phyloP scores from a whole-genome alignment of 2,888 invertebrate genomes.

The Euzophera pinguis region DNA sequence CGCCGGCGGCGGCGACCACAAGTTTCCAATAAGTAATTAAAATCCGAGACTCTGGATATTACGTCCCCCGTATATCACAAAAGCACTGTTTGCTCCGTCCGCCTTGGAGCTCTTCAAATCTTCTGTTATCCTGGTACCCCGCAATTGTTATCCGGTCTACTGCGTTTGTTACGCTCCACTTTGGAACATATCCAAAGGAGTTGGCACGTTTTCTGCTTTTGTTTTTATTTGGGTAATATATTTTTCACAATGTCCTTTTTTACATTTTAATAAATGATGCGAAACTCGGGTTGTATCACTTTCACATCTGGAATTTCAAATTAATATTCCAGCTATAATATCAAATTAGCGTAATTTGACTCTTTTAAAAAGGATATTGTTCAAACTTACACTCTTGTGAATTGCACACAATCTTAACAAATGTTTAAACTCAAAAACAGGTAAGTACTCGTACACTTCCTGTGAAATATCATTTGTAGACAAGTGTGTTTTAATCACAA shows the following conservation, averaged over 20 bases:
- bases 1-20: slow-evolving; percentile 76
- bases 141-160: slow-evolving; percentile 18
- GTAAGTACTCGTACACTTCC: too few relatives aligned
- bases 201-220: not conserved
- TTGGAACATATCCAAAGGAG: not conserved
- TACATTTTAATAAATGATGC: too few relatives aligned
- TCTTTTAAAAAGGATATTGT: too few relatives aligned
- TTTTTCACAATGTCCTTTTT: too few relatives aligned
- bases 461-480: too few relatives aligned
- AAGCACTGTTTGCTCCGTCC: slow-evolving; percentile 61
- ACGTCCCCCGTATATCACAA: slow-evolving; percentile 59
- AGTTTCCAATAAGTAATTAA: slow-evolving; percentile 80
- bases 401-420: too few relatives aligned
- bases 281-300: too few relatives aligned
- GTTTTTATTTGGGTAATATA: not conserved
- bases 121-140: slow-evolving; percentile 56
- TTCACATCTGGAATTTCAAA: too few relatives aligned
- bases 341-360: too few relatives aligned
- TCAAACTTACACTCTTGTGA: too few relatives aligned
- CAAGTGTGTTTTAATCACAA: not conserved
- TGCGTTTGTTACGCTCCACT: not conserved
- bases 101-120: slow-evolving; percentile 53
- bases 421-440: too few relatives aligned
- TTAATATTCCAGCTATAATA: too few relatives aligned
- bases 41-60: slow-evolving; percentile 71